Evolutionary conservation across 1,140 invertebrate genomes (phyloP).

Genomic region (Drosophila funebris): DNA sequence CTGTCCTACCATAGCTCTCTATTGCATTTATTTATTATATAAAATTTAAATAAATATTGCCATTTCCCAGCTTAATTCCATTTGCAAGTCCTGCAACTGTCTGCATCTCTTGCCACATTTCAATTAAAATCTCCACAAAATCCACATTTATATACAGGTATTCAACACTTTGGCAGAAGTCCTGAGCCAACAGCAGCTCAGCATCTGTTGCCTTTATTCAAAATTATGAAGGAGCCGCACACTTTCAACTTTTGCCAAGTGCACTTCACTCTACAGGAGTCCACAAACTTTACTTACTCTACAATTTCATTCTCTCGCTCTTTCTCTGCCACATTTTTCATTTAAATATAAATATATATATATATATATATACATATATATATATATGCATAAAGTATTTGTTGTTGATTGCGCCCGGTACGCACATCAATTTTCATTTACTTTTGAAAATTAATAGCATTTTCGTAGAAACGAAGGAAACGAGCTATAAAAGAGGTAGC

Average conservation of each 20-base stretch:
- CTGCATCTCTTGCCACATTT: not conserved
- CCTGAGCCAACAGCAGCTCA: not conserved
- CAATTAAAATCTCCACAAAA: conserved; percentile 7
- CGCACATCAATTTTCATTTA: conserved; percentile 43
- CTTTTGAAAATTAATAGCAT: conserved; percentile 53
- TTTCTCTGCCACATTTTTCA: not conserved
- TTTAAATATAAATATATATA: not conserved
- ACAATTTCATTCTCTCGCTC: not conserved
- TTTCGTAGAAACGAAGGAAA: conserved; percentile 7
- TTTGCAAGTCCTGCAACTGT: not conserved
- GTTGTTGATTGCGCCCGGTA: not conserved
- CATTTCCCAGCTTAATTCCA: not conserved
- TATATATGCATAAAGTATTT: not conserved
- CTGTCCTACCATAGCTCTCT: not conserved
- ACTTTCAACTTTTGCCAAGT: not conserved
- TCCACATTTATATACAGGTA: not conserved
- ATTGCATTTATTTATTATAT: not conserved
- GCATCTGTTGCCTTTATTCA: not conserved
- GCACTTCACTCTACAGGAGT: conserved; percentile 3
- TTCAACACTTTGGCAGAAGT: conserved; percentile 5
- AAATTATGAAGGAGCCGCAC: not conserved
- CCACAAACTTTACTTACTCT: conserved; percentile 2
- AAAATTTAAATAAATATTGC: not conserved
- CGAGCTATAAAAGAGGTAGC: conserved; percentile 4
- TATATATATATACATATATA: not conserved